Conservation (phyloP, 2,797 vertebrate genomes). For the Rhinoraja longicauda region DNA sequence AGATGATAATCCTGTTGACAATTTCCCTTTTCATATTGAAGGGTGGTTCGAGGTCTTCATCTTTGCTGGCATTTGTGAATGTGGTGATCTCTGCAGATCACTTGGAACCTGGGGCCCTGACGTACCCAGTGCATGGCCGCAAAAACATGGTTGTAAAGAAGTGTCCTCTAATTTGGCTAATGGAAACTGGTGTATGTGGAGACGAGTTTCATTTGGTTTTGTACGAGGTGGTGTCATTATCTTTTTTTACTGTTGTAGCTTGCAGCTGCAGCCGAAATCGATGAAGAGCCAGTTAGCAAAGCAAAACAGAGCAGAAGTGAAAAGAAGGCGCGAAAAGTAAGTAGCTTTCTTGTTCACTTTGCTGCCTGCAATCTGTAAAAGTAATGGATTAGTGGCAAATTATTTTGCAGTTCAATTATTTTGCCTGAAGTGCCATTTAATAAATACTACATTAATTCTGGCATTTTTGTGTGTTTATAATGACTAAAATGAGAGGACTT, state of each 20-base stretch:
- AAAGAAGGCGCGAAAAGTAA: slow-evolving; percentile 96
- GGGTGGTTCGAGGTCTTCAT: background rate
- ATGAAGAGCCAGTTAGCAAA: slow-evolving; percentile 98
- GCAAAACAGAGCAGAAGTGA: slow-evolving; percentile 98
- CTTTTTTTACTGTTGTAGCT: slow-evolving; percentile 58
- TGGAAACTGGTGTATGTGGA: too few species aligned
- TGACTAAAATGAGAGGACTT: background rate
- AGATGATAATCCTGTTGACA: too few species aligned
- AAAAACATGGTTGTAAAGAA: background rate
- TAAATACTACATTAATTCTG: background rate
- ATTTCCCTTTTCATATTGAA: background rate
- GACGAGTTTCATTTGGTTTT: background rate
- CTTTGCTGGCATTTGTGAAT: background rate
- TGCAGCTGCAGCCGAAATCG: slow-evolving; percentile 91
- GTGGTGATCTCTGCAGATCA: background rate
- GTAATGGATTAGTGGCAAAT: background rate
- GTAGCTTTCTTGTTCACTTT: background rate
- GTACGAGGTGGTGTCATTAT: slow-evolving; percentile 11
- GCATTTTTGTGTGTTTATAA: background rate
- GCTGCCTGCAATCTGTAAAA: background rate
- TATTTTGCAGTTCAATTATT: background rate
- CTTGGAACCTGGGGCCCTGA: background rate
- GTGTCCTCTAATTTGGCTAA: background rate
- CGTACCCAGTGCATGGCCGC: background rate
- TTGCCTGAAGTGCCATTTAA: background rate